Evolutionary conservation across 1,140 invertebrate species (phyloP), one percentile per base, ranked within the genome.

Genomic region (Galleria mellonella): DNA sequence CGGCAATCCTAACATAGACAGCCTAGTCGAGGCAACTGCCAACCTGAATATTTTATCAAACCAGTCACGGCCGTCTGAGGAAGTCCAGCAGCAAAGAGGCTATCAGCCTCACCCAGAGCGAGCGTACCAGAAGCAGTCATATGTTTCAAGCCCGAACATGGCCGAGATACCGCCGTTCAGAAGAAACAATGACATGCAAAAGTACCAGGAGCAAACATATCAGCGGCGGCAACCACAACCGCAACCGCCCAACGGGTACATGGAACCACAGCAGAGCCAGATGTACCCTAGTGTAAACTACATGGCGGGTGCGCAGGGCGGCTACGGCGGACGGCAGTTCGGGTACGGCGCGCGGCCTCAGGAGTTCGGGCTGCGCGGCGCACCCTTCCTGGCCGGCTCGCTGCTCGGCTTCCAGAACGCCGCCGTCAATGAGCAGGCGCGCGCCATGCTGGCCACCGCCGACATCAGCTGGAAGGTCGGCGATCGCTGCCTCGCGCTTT

Each of bases 401-500:
- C 85, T 90, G 33, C 83, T 90, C 27, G 89, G 89, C 30, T 90
- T 90, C 55, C 89, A 90, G 55, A 88, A 88, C 55, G 88, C 89
- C 30, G 86, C 88, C 37, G 86, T 89, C 1, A 90, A 90, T 64
- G 89, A 90, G 46, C 89, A 89, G 55, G 89, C 89, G 11, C 83
- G 89, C 55, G 89, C 87, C 12, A 83, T 87, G 84, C 69, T 87
- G 3, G 86, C 81, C 9, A 76, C 72, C 2, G 69, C 70, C 1
- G 78, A 83, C 12, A 70, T 90, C 83, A 81, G 87, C 45, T 96
- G 92, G 92, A 91, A 91, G 63, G 78, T 91, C 38, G 94, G 94
- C 12, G 94, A 96, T 70, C 88, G 91, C 33, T 96, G 94, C 79
- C 88, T 96, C 74, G 95, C 95, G 4, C 94, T 95, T 68, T 97